These are phyloP conservation scores for Echinops telfairi DNA, from an alignment of 2,113 vertebrate species.

Conservation along the genomic window DNA sequence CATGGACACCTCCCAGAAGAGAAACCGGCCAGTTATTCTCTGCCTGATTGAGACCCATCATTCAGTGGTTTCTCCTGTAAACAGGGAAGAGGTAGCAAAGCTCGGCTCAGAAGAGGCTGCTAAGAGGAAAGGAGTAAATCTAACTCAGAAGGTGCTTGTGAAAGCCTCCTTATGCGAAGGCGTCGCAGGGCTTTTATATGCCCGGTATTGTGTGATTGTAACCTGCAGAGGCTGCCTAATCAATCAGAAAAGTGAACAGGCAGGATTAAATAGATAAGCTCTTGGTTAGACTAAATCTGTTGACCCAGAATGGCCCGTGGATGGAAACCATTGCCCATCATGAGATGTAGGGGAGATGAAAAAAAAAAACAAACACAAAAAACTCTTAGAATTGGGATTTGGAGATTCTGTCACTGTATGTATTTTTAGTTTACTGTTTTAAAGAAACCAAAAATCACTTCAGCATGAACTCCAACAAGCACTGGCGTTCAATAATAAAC, in stretches of 20 bases:
- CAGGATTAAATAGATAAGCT: conserved; percentile 74
- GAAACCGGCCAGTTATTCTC: not conserved
- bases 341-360: conserved; percentile 51
- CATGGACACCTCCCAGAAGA: not conserved
- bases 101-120: conserved; percentile 71
- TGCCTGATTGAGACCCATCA: not conserved
- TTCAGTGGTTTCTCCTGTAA: conserved; percentile 39
- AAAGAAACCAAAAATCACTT: conserved; percentile 48
- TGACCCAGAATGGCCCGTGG: conserved; percentile 62
- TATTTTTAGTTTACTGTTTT: conserved; percentile 57
- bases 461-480: not conserved
- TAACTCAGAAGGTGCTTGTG: conserved; percentile 75
- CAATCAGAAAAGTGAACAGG: conserved; percentile 75
- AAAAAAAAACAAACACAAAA: not conserved
- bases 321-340: conserved; percentile 47
- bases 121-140: conserved; percentile 79
- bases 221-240: conserved; percentile 75
- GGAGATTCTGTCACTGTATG: not conserved
- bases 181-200: conserved; percentile 56
- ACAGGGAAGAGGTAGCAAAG: conserved; percentile 33
- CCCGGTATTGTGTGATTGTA: conserved; percentile 43
- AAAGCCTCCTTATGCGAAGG: conserved; percentile 63
- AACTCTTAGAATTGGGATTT: not conserved
- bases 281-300: conserved; percentile 74
- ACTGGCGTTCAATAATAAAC: not conserved